Conservation (phyloP, 2,113 vertebrate species). For the Trogon surrucura region DNA sequence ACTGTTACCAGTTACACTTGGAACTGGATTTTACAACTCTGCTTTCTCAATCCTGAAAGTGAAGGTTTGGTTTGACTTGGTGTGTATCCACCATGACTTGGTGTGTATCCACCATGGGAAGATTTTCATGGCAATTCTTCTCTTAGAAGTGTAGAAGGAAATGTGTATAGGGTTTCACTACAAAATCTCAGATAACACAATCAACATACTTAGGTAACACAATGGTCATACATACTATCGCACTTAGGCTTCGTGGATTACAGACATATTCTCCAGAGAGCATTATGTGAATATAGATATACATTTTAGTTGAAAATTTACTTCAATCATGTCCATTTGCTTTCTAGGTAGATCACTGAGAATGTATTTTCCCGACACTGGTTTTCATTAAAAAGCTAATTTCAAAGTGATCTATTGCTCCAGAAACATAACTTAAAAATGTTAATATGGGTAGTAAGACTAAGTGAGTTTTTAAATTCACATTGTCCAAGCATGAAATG, state of each 20-base stretch:
- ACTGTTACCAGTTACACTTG: neutral
- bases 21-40: neutral
- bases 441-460: neutral
- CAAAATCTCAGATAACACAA: neutral
- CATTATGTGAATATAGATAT: neutral
- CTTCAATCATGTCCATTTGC: neutral
- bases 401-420: neutral
- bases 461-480: neutral
- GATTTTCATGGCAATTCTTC: neutral
- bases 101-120: neutral
- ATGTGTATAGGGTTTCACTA: neutral
- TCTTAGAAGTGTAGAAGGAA: neutral
- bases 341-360: neutral
- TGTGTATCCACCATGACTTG: neutral
- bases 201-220: neutral
- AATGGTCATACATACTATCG: neutral
- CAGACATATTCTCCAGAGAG: neutral
- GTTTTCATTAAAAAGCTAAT: neutral
- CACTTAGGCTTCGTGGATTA: neutral
- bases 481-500: neutral
- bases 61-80: neutral
- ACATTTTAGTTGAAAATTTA: neutral
- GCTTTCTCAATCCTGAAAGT: neutral
- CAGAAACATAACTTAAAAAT: neutral
- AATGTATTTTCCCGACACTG: neutral